Conservation (phyloP, 2,888 invertebrate genomes). For the Notocelia uddmanniana region DNA sequence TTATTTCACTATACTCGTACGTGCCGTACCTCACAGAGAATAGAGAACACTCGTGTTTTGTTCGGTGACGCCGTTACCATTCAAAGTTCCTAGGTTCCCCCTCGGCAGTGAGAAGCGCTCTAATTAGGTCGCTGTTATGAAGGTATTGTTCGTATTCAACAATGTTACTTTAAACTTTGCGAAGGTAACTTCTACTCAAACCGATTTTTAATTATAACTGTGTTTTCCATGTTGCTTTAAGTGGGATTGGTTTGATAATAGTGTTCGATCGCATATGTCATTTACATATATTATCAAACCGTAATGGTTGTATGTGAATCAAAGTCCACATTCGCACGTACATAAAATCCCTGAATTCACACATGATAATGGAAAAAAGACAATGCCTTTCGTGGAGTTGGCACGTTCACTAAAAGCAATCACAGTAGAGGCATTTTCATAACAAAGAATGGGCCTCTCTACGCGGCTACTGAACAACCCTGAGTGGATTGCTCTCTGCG, state of each 20-base stretch:
- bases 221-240: neutral
- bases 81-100: slow-evolving; percentile 50
- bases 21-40: slow-evolving; percentile 22
- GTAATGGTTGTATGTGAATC: slow-evolving; percentile 21
- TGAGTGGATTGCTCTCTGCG: slow-evolving; percentile 57
- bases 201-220: neutral
- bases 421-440: slow-evolving; percentile 59
- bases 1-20: neutral
- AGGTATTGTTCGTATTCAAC: slow-evolving; percentile 36
- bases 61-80: slow-evolving; percentile 44
- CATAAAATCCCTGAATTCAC: slow-evolving; percentile 35
- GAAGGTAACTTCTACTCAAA: neutral
- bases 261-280: neutral
- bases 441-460: slow-evolving; percentile 61
- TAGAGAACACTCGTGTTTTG: slow-evolving; percentile 35
- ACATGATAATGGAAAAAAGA: slow-evolving; percentile 41
- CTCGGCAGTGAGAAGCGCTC: slow-evolving; percentile 48
- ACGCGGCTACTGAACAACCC: slow-evolving; percentile 45
- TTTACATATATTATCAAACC: neutral
- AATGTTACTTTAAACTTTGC: slow-evolving; percentile 15
- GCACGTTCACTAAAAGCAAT: slow-evolving; percentile 54
- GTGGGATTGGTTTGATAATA: neutral
- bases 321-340: slow-evolving; percentile 9
- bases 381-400: slow-evolving; percentile 41
- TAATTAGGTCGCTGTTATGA: slow-evolving; percentile 58